Percentiles rank a stretch among this genome's conserved stretches.
phyloP scores from a whole-genome alignment of 2,113 vertebrate species.

The Hystrix cristata region DNA sequence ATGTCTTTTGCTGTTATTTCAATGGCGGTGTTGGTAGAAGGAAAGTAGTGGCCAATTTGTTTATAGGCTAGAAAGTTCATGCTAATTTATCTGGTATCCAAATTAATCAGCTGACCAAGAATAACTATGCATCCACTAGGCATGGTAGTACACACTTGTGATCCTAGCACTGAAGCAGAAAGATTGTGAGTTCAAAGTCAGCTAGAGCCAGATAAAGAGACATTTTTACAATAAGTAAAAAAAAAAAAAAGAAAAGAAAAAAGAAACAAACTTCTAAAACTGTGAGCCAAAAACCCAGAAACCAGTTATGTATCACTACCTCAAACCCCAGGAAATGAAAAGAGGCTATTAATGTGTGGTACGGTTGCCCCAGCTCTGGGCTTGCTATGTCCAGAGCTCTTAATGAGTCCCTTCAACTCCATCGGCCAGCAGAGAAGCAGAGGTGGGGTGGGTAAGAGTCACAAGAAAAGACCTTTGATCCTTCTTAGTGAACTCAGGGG shows the following conservation, averaged over 20 bases:
- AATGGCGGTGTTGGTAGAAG: neutral
- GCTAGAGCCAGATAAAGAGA: no score
- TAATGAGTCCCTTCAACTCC: neutral
- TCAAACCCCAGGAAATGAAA: neutral
- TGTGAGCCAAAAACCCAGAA: neutral
- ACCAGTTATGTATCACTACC: neutral
- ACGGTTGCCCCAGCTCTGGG: neutral
- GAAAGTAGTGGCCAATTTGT: neutral
- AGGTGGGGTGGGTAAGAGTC: neutral
- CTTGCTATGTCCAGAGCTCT: neutral
- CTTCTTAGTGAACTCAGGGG: neutral
- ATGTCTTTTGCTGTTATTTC: neutral
- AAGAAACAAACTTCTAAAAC: neutral
- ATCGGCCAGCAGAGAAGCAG: neutral
- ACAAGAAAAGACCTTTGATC: neutral
- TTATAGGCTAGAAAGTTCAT: neutral
- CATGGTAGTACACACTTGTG: no score
- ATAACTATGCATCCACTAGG: neutral
- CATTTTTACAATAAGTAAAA: neutral
- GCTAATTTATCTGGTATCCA: conserved; percentile 15
- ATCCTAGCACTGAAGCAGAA: neutral
- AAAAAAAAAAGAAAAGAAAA: neutral
- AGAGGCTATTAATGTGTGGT: neutral
- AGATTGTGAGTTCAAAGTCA: neutral
- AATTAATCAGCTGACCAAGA: neutral